Evolutionary conservation across 2,797 vertebrate species (phyloP), one percentile per base, ranked within the genome.

Genomic region (Peromyscus attwateri): DNA sequence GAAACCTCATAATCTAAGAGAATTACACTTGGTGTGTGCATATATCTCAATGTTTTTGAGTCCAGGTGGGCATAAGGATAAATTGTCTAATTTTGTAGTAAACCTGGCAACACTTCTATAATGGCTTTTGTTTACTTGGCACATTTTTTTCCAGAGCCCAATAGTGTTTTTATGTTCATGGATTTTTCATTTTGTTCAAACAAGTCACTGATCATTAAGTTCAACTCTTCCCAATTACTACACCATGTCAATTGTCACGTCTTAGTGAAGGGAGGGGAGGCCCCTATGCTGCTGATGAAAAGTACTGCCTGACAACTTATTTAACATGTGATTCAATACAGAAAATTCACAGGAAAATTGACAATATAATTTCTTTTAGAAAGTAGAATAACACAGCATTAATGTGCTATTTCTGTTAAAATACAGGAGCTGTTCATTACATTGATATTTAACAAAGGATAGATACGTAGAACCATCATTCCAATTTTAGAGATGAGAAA

Each of bases 111-210:
- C 4, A 27, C 66, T 95, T 85, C 23, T 4, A 3, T 81, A 82
- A 29, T 21, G 52, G 3, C 70, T 94, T 95, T 88, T 8, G 9
- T 96, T 94, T 90, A 93, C 62, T 70, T 87, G 60, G 9, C 81
- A 68, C 64, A 92, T 73, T 95, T 6, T 91, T 96, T 10, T 76
- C 70, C 37, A 64, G 55, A 55, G 23, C 7, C 80, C 46, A 29
- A 46, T n/a, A 37, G 34, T 93, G 49, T 71, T 89, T 96, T 97
- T 95, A 85, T 95, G 91, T 57, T 85, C 94, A 80, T 66, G 13
- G 91, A 97, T 97, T 97, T 98, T 97, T 84, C 94, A 96, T 97
- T 98, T 97, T 94, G 77, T 91, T 98, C 62, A 95, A 97, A 93
- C 91, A 97, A 97, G 64, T 75, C 92, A 97, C 96, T 96, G 73